These are phyloP conservation scores for Echinometra lucunter DNA, from an alignment of 53 echinoderm and acorn worm species.

Conservation along the genomic window DNA sequence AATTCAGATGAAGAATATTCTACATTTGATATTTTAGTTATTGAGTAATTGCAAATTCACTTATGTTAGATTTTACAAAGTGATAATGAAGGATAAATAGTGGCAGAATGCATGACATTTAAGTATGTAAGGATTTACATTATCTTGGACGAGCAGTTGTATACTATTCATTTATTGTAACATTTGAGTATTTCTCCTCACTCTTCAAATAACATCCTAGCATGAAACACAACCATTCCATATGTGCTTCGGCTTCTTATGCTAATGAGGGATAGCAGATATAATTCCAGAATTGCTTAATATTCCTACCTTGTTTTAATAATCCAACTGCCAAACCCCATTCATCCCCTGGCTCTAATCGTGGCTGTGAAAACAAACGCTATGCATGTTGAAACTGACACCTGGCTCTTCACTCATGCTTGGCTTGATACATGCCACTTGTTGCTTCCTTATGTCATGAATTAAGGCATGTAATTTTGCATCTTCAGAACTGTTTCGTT, in stretches of 20 bases:
- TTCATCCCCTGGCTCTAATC: background rate
- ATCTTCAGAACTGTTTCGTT: background rate
- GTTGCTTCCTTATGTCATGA: background rate
- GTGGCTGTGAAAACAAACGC: background rate
- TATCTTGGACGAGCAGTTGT: background rate
- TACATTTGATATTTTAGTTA: background rate
- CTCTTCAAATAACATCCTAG: background rate
- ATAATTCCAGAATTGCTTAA: background rate
- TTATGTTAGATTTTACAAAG: background rate
- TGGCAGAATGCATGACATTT: background rate
- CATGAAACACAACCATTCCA: conserved; percentile 5
- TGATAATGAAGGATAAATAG: background rate
- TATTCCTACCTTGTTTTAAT: background rate
- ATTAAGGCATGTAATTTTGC: background rate
- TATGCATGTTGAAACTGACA: conserved; percentile 35
- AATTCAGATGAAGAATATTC: background rate
- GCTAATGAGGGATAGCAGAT: background rate
- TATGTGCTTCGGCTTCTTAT: background rate
- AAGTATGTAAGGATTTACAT: background rate
- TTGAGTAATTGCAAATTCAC: background rate
- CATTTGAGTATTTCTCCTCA: conserved; percentile 1
- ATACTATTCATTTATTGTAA: background rate
- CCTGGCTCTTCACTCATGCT: background rate
- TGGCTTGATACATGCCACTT: background rate
- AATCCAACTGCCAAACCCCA: background rate